phyloP scores from a whole-genome alignment of 2,797 vertebrate species.

The Bufotes viridis region DNA sequence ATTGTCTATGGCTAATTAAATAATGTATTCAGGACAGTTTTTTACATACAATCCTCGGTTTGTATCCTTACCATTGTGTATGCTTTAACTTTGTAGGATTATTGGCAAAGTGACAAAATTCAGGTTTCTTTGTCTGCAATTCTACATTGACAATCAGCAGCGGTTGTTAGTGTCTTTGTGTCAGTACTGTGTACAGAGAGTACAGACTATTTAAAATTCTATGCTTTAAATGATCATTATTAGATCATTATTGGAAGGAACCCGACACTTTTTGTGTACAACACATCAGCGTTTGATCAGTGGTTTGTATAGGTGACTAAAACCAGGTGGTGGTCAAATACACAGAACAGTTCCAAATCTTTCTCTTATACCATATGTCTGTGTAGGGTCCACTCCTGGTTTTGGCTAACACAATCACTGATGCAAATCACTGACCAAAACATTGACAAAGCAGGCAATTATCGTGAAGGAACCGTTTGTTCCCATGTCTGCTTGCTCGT shows the following conservation, averaged over 20 bases:
- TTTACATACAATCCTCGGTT: background rate
- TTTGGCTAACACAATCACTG: too few species aligned
- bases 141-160: background rate
- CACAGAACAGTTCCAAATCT: too few species aligned
- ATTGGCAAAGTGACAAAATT: slow-evolving; percentile 4
- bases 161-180: background rate
- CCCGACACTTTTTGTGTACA: background rate
- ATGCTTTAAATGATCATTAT: background rate
- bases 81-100: background rate
- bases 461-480: too few species aligned
- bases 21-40: background rate
- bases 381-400: too few species aligned
- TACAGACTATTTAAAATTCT: slow-evolving; percentile 4
- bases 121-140: slow-evolving; percentile 16
- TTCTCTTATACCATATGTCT: too few species aligned
- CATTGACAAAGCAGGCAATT: too few species aligned
- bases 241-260: too few species aligned
- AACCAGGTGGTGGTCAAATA: too few species aligned
- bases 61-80: background rate
- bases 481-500: too few species aligned
- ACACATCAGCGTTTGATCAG: too few species aligned
- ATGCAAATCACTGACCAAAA: too few species aligned
- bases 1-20: slow-evolving; percentile 19
- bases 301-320: too few species aligned
- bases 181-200: background rate